These are phyloP conservation scores for Capra hircus DNA, from an alignment of 2,113 vertebrate genomes.

Conservation along the genomic window DNA sequence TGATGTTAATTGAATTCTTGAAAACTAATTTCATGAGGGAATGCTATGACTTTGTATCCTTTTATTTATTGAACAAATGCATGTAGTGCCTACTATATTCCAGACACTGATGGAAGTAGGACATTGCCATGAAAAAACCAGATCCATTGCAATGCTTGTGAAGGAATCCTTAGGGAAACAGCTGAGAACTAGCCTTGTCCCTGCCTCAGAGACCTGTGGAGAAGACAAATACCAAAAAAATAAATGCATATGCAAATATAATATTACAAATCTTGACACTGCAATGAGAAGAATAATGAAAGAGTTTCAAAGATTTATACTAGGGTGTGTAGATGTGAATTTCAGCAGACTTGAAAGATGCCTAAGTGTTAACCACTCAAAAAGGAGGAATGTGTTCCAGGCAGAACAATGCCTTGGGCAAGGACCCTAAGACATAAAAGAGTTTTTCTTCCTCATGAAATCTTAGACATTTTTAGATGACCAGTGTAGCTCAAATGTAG, in stretches of 20 bases:
- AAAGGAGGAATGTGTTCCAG: background rate
- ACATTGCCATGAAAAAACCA: background rate
- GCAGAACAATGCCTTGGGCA: background rate
- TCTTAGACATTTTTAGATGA: background rate
- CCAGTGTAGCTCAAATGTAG: background rate
- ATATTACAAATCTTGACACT: background rate
- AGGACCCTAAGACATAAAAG: background rate
- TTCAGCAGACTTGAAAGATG: background rate
- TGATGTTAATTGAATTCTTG: background rate
- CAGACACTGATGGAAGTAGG: background rate
- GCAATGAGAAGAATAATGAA: background rate
- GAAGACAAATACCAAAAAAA: background rate
- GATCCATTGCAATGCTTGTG: accelerated
- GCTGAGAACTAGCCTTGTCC: background rate
- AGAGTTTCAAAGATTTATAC: background rate
- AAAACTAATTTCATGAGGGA: background rate
- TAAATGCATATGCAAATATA: background rate
- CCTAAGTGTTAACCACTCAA: background rate
- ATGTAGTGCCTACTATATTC: background rate
- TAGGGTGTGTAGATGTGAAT: background rate
- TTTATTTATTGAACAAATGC: background rate
- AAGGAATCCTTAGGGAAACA: background rate
- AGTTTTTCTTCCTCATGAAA: background rate
- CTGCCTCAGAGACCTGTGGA: background rate
- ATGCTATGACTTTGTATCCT: background rate